Evolutionary conservation across 2,888 invertebrate species (phyloP).

Genomic region (Stenchaetothrips biformis): DNA sequence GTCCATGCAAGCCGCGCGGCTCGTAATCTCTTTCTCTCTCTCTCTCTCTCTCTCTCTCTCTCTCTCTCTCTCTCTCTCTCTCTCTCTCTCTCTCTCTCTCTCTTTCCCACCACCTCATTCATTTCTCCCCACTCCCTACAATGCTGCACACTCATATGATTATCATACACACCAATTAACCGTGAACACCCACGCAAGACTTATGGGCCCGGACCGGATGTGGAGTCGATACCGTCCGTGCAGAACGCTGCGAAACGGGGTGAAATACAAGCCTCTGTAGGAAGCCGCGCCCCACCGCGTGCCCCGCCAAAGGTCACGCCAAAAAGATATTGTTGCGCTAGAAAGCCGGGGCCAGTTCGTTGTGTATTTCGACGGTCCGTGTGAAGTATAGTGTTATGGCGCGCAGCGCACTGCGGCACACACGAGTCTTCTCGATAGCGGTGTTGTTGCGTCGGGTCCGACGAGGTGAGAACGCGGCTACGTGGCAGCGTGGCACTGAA

Average conservation of each 20-base stretch:
- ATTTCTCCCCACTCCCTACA: neutral
- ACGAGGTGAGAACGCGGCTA: neutral
- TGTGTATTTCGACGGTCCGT: neutral
- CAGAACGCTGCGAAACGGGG: slow-evolving; percentile 10
- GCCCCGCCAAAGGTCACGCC: neutral
- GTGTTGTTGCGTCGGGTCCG: neutral
- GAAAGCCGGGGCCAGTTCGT: neutral
- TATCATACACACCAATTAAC: slow-evolving; percentile 22
- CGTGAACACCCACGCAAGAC: slow-evolving; percentile 20
- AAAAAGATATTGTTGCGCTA: neutral
- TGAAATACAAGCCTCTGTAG: slow-evolving; percentile 17
- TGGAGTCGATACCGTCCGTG: slow-evolving; percentile 14
- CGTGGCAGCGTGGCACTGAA: neutral
- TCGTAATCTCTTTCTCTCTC: neutral
- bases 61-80: neutral
- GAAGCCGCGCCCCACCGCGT: neutral
- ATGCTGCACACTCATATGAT: slow-evolving; percentile 22
- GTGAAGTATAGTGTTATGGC: no score
- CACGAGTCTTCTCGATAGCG: no score
- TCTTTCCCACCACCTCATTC: neutral
- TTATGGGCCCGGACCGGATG: slow-evolving; percentile 15
- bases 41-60: neutral
- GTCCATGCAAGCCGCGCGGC: neutral
- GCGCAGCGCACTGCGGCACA: no score
- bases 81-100: neutral